Evolutionary conservation across 1,140 invertebrate genomes (phyloP), one percentile per base, ranked within the genome.

Genomic region (Aphaenogaster floridana): DNA sequence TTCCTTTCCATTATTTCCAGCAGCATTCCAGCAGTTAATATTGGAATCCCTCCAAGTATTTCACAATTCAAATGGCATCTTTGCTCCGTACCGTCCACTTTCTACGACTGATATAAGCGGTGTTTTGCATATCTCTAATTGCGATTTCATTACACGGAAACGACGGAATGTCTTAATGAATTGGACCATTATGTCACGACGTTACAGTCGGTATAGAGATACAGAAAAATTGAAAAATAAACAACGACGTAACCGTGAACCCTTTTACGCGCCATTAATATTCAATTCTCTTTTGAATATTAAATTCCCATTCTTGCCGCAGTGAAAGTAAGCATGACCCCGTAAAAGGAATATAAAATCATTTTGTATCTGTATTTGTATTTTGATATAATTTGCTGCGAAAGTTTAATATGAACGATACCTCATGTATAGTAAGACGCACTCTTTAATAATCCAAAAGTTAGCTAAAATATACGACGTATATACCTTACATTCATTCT

Each of bases 91-190:
- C 64, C 81, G 36, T 81, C 79, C 69, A 79, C 87, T 92, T 81
- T 87, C 61, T 52, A 13, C 52, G 87, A 28, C 52, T 86, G 89
- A 89, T 93, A 91, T 93, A 89, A 91, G 84, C 78, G 79, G 42
- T 80, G 80, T 91, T 93, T 93, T 93, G 91, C 92, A 93, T 93
- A 93, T 92, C 87, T 88, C 90, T 93, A 93, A 93, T 93, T 93
- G 92, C 86, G 57, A 88, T 88, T 90, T 91, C 87, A 91, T 93
- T 93, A 86, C 59, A 86, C 88, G 69, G 59, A 79, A 88, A 81
- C 42, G 64, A 57, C 39, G 88, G 92, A 93, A 92, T 93, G 86
- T 71, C 76, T 90, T 93, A 93, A 93, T 93, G 92, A 93, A 93
- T 90, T 86, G 76, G 76, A 54, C 72, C 61, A 54, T 89, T 89